Evolutionary conservation across 2,888 invertebrate species (phyloP), one percentile per base, ranked within the genome.

Genomic region (Clepsis dumicolana): DNA sequence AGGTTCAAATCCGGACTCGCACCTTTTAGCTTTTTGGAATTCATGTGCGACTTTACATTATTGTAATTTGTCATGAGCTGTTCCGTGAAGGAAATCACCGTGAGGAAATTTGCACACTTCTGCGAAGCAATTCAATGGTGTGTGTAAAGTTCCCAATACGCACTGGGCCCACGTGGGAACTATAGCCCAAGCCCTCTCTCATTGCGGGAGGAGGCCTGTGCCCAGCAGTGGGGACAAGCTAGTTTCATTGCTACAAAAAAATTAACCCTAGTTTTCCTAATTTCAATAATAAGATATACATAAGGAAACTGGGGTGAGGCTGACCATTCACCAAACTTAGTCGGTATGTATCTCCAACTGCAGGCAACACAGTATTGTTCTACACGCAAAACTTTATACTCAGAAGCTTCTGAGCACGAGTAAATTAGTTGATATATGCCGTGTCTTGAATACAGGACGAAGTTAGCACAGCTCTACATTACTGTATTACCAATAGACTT

Each of bases 401-500:
- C 5, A 10, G 54, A 29, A 25, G 16, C 59, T 59, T 41, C n/a
- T 41, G 38, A 41, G 25, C 25, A 25, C 25, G 7, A 27, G 59
- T 25, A 59, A 59, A 59, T 59, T 59, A 35, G 56, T 18, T 32
- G 8, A 41, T 59, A 25, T 59, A 61, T 38, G 32, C 50, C 14
- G 29, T 41, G 63, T 54, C 44, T 56, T 32, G 64, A 48, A 44
- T 59, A 41, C 41, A 35, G 10, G n/a, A 25, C 29, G 10, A 54
- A 54, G 54, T 54, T 54, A 29, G 10, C n/a, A 25, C 14, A 25
- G 7, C 3, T 48, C 10, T 41, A 18, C 18, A 18, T 2, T 18
- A 18, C 44, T 44, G 4, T n/a, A 14, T 38, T 16, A 18, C 18
- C 16, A 18, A 16, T 18, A 18, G 16, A 5, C 18, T n/a, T 3